Evolutionary conservation across 2,888 invertebrate species (phyloP).

Genomic region (Amiota communis): DNA sequence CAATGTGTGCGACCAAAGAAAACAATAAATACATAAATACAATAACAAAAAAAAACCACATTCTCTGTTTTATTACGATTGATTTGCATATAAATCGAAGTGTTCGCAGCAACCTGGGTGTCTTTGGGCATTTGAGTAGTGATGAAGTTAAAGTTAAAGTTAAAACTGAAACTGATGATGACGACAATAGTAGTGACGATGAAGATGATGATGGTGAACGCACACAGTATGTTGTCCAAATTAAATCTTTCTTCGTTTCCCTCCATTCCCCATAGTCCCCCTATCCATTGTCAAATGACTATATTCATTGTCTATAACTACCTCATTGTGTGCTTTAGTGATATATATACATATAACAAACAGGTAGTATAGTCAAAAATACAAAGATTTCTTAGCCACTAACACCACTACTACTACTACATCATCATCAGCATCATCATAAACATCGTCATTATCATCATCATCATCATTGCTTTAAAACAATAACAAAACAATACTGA

Average conservation of each 20-base stretch:
- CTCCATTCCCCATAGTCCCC: no score
- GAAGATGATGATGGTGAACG: slow-evolving; percentile 36
- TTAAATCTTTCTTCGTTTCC: no score
- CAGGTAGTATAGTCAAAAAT: neutral
- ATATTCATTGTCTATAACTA: neutral
- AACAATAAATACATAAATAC: slow-evolving; percentile 4
- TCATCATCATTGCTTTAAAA: slow-evolving; percentile 41
- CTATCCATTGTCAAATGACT: no score
- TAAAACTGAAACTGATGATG: slow-evolving; percentile 33
- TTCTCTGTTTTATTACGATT: slow-evolving; percentile 61
- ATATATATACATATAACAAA: neutral
- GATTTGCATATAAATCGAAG: slow-evolving; percentile 70
- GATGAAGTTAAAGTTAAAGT: slow-evolving; percentile 38
- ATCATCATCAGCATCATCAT: neutral
- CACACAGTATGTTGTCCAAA: neutral
- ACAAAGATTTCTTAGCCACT: neutral
- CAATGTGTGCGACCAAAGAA: slow-evolving; percentile 22
- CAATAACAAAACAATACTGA: slow-evolving; percentile 23
- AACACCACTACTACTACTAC: no score
- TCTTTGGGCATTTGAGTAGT: slow-evolving; percentile 24
- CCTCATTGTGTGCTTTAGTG: neutral
- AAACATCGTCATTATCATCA: slow-evolving; percentile 30
- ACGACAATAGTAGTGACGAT: slow-evolving; percentile 36
- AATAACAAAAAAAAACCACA: slow-evolving; percentile 11
- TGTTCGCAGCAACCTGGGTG: slow-evolving; percentile 30